Evolutionary conservation across 2,888 invertebrate species (phyloP).

Genomic region (Papilio elwesi): DNA sequence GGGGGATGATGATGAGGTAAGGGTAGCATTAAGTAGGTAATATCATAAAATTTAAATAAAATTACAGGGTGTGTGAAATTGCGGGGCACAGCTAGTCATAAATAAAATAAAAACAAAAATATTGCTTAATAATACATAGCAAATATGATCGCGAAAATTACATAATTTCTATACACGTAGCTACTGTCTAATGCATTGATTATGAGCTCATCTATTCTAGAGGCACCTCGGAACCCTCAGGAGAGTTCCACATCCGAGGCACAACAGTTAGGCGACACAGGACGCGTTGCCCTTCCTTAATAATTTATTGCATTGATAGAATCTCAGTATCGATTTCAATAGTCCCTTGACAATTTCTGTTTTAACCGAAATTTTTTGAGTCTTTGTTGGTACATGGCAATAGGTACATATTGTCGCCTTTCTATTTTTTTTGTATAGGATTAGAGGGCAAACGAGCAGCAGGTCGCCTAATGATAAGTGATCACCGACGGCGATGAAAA

Average conservation of each 20-base stretch:
- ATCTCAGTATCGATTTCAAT: constrained; percentile 57
- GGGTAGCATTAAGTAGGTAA: no score
- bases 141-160: constrained; percentile 16
- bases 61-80: no score
- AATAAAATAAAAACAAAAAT: no score
- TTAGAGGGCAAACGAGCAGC: no score
- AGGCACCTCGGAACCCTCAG: constrained; percentile 44
- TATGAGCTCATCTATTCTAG: constrained; percentile 66
- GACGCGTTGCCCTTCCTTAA: constrained; percentile 62
- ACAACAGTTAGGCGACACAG: constrained; percentile 58
- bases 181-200: constrained; percentile 67
- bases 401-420: background rate
- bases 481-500: no score
- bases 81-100: no score
- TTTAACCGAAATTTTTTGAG: constrained; percentile 3
- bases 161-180: constrained; percentile 42
- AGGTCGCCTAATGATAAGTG: background rate
- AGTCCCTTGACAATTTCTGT: constrained; percentile 29
- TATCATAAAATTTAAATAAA: no score
- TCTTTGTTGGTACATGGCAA: constrained; percentile 2
- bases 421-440: background rate
- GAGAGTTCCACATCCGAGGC: constrained; percentile 54
- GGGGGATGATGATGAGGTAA: no score
- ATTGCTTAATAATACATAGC: no score
- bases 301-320: constrained; percentile 73